Conservation (phyloP, 2,113 vertebrate genomes). For the Ursus arctos region DNA sequence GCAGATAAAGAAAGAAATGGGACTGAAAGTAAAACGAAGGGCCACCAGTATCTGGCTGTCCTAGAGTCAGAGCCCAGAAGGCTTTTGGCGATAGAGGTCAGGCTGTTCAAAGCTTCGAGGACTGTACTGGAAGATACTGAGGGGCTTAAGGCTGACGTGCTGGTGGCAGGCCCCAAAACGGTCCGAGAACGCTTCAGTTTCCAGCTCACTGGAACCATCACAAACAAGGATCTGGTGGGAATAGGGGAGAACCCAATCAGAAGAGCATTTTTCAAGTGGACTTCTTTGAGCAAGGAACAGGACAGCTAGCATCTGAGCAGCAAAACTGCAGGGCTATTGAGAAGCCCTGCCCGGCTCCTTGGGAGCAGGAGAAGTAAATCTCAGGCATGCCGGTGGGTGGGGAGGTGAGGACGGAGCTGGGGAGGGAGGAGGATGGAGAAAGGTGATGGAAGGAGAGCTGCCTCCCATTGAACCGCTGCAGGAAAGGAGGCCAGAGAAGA, state of each 20-base stretch:
- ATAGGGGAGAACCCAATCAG: background rate
- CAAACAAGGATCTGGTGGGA: background rate
- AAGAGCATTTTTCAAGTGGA: background rate
- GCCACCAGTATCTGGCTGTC: background rate
- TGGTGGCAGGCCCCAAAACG: background rate
- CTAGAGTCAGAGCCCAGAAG: conserved; percentile 7
- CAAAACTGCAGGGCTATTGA: background rate
- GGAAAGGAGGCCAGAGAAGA: background rate
- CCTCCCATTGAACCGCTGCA: background rate
- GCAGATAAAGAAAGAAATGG: background rate
- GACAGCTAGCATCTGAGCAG: background rate
- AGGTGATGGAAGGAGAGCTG: background rate
- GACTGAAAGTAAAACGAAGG: conserved; percentile 50
- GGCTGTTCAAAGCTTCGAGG: conserved; percentile 9
- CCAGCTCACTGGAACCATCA: background rate
- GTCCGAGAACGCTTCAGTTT: background rate
- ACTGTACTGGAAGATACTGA: background rate
- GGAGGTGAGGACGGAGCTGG: background rate
- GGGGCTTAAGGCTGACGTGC: background rate
- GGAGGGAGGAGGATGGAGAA: background rate
- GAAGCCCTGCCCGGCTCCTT: background rate
- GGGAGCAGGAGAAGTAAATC: background rate
- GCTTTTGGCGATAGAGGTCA: background rate
- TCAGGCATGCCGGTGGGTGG: background rate
- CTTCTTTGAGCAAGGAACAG: background rate